Base-by-base conservation (phyloP, 2,888 invertebrate genomes). In the Hirtodrosophila alboralis region DNA sequence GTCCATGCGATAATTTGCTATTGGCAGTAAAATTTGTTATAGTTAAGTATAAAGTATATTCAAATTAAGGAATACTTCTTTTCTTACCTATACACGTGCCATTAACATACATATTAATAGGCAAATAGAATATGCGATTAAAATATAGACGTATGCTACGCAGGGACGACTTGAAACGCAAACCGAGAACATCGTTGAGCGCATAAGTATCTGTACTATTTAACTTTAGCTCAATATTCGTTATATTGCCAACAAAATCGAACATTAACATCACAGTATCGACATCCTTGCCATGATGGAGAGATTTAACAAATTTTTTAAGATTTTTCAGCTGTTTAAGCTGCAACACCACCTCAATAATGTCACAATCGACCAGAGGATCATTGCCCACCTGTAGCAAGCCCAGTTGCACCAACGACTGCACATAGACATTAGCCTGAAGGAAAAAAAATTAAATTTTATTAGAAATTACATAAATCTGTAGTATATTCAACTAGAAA, bases 161-260 rank as follows among this genome's bases (percentile, higher is more conserved):
- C 7, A 91, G 63, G 0, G 92, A 91, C 7, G 91, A 91, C 74
- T 91, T 90, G 59, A 92, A 91, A 41, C 90, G 89, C 21, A 92
- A 73, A 1, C 90, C 87, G 4, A 92, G 87, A 70, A 91, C 91
- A 58, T 92, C 92, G 72, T 91, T 90, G 0, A 92, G 83, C 0
- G 67, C 51, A 65, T 90, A 89, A 9, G 73, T 69, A 34, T 89
- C 89, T 9, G 87, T 78, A 1, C 75, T 74, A 43, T 87, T 89
- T n/a, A 80, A 49, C 26, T 74, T 64, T 5, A 90, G 57, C 4
- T 84, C 78, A 13, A 88, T 72, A 41, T 87, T 75, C 3, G 89
- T 84, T 1, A 86, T 80, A 14, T 84, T 87, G n/a, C 90, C 90
- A 0, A 90, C 69, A 26, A 90, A 87, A 40, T 89, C 90, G 4